phyloP scores from a whole-genome alignment of 2,113 vertebrate genomes.

The Chloropsis cyanopogon region DNA sequence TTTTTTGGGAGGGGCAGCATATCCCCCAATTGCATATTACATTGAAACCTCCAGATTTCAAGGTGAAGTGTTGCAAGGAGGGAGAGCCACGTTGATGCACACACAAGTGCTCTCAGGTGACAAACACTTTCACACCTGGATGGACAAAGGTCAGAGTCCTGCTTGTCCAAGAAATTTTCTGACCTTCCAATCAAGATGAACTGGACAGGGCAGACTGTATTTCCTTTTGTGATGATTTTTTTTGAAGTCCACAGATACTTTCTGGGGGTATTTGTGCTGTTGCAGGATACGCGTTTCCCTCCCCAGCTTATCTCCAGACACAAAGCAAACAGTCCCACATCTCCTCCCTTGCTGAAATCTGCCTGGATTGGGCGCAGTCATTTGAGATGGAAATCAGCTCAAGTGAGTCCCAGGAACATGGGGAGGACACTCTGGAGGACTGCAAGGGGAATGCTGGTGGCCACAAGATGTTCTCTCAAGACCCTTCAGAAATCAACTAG shows the following conservation, averaged over 20 bases:
- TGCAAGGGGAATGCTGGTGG: not conserved
- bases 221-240: not conserved
- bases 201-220: not conserved
- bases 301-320: constrained; percentile 17
- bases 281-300: not conserved
- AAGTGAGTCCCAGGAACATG: not conserved
- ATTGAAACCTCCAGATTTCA: not conserved
- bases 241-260: not conserved
- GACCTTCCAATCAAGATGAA: not conserved
- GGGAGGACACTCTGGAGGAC: not conserved
- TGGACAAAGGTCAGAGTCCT: not conserved
- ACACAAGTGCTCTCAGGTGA: not conserved
- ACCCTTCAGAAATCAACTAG: not conserved
- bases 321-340: not conserved
- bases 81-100: not conserved
- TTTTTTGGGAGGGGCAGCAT: not conserved
- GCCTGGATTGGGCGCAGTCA: not conserved
- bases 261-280: not conserved
- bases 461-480: not conserved
- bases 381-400: not conserved
- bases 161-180: not conserved
- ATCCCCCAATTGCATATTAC: not conserved
- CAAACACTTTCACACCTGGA: not conserved
- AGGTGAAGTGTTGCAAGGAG: not conserved
- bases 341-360: not conserved